Evolutionary conservation across 2,113 vertebrate genomes (phyloP), one percentile per base, ranked within the genome.

Genomic region (Callipepla squamata): DNA sequence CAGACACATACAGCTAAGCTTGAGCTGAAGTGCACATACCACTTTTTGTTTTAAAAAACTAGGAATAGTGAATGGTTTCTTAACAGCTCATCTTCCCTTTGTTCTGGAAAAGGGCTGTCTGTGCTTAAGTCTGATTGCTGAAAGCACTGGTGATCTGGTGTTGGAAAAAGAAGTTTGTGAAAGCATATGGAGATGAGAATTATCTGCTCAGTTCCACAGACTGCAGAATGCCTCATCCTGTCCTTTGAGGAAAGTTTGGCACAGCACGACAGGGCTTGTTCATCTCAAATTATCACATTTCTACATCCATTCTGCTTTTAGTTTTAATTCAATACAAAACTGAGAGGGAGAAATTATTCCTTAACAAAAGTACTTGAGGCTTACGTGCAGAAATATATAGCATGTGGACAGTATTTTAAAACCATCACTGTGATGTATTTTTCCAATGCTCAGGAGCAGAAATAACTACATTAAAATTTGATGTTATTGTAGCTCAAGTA

Each of bases 1-100:
- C 30, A 21, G 58, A 25, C 34, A 25, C 0, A 0, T 10, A 10
- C 42, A 18, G 9, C 11, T 6, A 0, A 63, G 30, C 63, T 26
- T 70, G 17, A 61, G 30, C 65, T 48, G 65, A 48, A 55, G 36
- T 6, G 7, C 11, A 14, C 44, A 68, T 74, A 45, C 44, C 51
- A 1, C 28, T 4, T 53, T 62, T 59, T 53, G 63, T 47, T 76
- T 70, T 20, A 85, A 85, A 85, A 7, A 76, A 20, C 9, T 9
- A 20, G 58, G 45, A 70, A 53, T 53, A 66, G 12, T 18, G 59
- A 61, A 34, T 48, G 18, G 21, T 70, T 70, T 63, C 58, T 66
- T 65, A 26, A 36, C 75, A 59, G n/a, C 4, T 5, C 38, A 65
- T 40, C 13, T 18, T 85, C 14, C 30, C 17, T 47, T 85, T 48